Evolutionary conservation across 2,888 invertebrate genomes (phyloP).

Genomic region (Xanthia icteritia): DNA sequence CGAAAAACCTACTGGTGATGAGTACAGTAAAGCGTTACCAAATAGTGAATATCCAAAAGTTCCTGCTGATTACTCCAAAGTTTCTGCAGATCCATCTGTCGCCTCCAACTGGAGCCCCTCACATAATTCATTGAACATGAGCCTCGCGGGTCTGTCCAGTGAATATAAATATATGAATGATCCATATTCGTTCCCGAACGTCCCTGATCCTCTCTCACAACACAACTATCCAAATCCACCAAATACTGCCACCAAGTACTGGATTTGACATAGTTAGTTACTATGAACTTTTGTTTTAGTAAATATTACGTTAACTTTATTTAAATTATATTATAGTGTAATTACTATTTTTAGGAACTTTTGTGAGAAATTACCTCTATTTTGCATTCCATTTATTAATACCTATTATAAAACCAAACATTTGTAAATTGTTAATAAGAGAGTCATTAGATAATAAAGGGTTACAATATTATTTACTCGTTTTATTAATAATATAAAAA

Average conservation of each 20-base stretch:
- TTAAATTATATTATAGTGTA: slow-evolving; percentile 77
- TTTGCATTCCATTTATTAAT: slow-evolving; percentile 85
- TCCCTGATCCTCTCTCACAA: slow-evolving; percentile 85
- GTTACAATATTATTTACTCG: slow-evolving; percentile 54
- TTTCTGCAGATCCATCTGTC: slow-evolving; percentile 86
- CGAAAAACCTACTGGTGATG: slow-evolving; percentile 81
- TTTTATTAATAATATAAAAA: slow-evolving; percentile 41
- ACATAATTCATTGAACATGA: slow-evolving; percentile 88
- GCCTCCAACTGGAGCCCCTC: slow-evolving; percentile 90
- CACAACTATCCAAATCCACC: slow-evolving; percentile 87
- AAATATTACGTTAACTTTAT: slow-evolving; percentile 74
- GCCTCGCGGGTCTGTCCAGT: slow-evolving; percentile 85
- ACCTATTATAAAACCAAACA: slow-evolving; percentile 87
- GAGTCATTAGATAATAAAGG: slow-evolving; percentile 85
- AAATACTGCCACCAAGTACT: slow-evolving; percentile 86
- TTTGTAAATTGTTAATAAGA: slow-evolving; percentile 82
- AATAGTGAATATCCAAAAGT: slow-evolving; percentile 90
- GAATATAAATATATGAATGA: slow-evolving; percentile 89
- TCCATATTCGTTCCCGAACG: slow-evolving; percentile 87
- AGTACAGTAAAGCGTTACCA: slow-evolving; percentile 85
- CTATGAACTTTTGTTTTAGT: slow-evolving; percentile 62
- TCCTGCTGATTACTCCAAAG: slow-evolving; percentile 88
- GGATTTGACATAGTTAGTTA: slow-evolving; percentile 83
- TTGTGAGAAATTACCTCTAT: slow-evolving; percentile 86
- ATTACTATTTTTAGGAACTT: slow-evolving; percentile 70